Evolutionary conservation across 2,113 vertebrate species (phyloP).

Genomic region (Cyanoderma ruficeps): DNA sequence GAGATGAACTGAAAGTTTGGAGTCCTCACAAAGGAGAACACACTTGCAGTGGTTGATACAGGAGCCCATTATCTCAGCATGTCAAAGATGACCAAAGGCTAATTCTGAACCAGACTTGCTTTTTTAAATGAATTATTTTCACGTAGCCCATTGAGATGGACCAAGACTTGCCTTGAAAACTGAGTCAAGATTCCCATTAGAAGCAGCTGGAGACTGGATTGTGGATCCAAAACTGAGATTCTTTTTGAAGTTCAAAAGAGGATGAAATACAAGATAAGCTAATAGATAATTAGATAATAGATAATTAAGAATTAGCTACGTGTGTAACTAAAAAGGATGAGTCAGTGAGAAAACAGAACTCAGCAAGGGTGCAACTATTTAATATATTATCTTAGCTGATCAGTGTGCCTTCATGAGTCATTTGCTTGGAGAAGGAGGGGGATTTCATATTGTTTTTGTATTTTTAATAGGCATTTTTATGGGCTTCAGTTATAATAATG

Average conservation of each 20-base stretch:
- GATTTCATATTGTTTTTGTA: conserved; percentile 43
- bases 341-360: conserved; percentile 25
- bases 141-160: not conserved
- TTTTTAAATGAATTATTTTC: not conserved
- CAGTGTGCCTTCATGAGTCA: conserved; percentile 39
- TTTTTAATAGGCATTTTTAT: conserved; percentile 61
- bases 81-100: not conserved
- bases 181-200: not conserved
- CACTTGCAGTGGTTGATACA: rapidly evolving
- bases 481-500: conserved; percentile 53
- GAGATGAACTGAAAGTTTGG: not conserved
- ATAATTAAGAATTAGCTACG: conserved; percentile 59
- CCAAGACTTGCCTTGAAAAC: not conserved
- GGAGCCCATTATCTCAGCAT: not conserved
- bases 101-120: not conserved
- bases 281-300: conserved; percentile 56
- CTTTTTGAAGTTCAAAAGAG: conserved; percentile 23
- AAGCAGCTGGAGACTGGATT: not conserved
- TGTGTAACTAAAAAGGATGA: conserved; percentile 23
- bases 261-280: conserved; percentile 46
- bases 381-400: conserved; percentile 40
- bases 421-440: conserved; percentile 30
- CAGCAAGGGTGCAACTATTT: conserved; percentile 32
- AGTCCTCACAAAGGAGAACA: not conserved
- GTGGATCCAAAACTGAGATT: not conserved